Percentiles rank a stretch among this genome's conserved stretches.
phyloP scores from a whole-genome alignment of 2,113 vertebrate species.

The Calidris pugnax region DNA sequence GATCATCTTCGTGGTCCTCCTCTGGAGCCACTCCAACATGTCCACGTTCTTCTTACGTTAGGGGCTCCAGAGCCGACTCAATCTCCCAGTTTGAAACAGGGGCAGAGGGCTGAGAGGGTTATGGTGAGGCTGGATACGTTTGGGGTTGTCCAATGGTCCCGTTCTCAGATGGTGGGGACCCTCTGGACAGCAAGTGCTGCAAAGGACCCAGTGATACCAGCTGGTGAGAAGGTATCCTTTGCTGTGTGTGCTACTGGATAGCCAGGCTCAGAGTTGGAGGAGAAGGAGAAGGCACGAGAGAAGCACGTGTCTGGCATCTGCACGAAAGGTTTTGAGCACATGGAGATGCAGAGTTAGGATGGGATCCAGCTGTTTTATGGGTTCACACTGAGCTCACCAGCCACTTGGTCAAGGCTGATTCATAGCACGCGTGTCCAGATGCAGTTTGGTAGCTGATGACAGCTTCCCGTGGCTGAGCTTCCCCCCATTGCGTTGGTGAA shows the following conservation, averaged over 20 bases:
- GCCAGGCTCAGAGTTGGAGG: background rate
- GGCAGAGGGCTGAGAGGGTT: background rate
- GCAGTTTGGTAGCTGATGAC: background rate
- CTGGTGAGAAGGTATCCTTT: background rate
- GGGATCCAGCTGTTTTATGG: background rate
- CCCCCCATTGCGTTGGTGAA: background rate
- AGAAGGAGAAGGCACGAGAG: background rate
- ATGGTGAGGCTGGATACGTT: background rate
- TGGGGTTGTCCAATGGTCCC: background rate
- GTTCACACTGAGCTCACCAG: background rate
- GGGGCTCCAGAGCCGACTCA: background rate
- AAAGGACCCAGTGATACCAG: background rate
- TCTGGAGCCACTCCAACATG: background rate
- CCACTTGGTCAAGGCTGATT: background rate
- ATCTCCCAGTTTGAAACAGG: background rate
- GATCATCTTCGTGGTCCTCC: background rate
- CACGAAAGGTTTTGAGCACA: background rate
- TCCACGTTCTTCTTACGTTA: background rate
- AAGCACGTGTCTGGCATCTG: fast-evolving
- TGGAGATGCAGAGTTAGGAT: background rate
- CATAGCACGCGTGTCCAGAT: background rate
- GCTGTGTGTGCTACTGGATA: background rate
- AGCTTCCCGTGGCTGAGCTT: background rate
- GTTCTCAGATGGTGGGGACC: fast-evolving
- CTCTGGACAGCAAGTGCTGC: background rate